Conservation (phyloP, 2,888 invertebrate species). For the Drosophila phalerata region DNA sequence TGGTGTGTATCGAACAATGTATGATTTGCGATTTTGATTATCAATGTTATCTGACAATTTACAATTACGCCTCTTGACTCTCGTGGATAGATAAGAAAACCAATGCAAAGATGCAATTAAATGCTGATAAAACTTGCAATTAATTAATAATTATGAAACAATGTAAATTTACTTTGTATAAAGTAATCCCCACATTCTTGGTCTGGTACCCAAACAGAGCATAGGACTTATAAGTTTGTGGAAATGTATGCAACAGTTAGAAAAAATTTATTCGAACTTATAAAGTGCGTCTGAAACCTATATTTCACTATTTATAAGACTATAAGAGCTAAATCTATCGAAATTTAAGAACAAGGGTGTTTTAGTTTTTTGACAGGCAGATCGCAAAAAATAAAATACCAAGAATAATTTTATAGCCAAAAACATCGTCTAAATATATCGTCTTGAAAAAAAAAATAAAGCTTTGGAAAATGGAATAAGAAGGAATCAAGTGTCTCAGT, state of each 20-base stretch:
- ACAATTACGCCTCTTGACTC: conserved; percentile 13
- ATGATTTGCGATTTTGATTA: conserved; percentile 56
- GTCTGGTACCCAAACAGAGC: not conserved
- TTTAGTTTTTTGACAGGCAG: too few species aligned
- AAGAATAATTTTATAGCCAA: too few species aligned
- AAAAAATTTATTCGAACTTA: too few species aligned
- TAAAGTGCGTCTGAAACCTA: too few species aligned
- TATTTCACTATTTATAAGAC: too few species aligned
- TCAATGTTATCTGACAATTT: conserved; percentile 45
- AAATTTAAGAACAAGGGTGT: too few species aligned
- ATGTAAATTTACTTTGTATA: not conserved
- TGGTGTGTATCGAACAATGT: not conserved
- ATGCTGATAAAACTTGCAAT: conserved; percentile 17
- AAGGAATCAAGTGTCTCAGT: too few species aligned
- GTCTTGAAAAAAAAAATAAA: too few species aligned
- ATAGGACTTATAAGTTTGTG: not conserved
- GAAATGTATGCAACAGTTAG: not conserved
- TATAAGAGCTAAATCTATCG: too few species aligned
- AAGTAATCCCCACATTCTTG: not conserved
- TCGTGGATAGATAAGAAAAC: conserved; percentile 28
- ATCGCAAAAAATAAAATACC: too few species aligned
- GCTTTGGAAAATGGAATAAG: too few species aligned
- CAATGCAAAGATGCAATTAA: conserved; percentile 20
- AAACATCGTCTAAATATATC: too few species aligned
- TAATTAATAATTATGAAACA: conserved; percentile 7